A percentile compares a stretch with the other conserved stretches of the same genome.
Evolutionary conservation across 2,113 vertebrate species (phyloP).

Genomic region (Pterophyllum scalare): DNA sequence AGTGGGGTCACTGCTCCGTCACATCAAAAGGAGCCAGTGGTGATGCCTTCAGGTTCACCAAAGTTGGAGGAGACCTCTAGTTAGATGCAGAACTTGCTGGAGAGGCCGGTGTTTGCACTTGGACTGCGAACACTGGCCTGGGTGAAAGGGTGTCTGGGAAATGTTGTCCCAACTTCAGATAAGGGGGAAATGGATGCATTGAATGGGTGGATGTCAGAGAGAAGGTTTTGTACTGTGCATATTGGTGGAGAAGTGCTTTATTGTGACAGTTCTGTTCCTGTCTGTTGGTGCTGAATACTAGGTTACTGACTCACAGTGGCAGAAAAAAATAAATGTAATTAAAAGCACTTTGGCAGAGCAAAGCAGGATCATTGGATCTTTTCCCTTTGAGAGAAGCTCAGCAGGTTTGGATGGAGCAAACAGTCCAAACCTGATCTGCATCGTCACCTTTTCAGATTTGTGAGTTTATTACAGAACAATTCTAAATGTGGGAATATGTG

Average conservation of each 20-base stretch:
- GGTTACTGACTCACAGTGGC: neutral
- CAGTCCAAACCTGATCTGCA: neutral
- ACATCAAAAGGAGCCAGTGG: neutral
- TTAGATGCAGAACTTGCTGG: neutral
- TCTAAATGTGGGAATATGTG: neutral
- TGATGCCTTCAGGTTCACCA: too few species aligned
- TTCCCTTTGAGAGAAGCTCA: neutral
- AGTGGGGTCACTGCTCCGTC: neutral
- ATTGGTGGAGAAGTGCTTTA: neutral
- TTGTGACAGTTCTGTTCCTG: neutral
- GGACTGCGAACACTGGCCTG: neutral
- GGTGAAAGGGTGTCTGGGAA: neutral
- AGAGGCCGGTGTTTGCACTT: neutral
- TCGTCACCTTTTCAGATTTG: neutral
- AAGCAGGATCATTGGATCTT: neutral
- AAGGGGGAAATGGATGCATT: neutral
- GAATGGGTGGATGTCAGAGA: neutral
- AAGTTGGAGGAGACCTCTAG: neutral
- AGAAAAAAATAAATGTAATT: neutral
- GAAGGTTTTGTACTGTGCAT: neutral
- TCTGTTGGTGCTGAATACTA: accelerated
- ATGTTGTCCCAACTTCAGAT: neutral
- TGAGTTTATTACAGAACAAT: neutral
- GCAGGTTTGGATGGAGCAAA: neutral
- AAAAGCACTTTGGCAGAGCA: neutral